These are phyloP conservation scores for Sminthurinus signatus DNA, from an alignment of 1,140 invertebrate species.

Conservation along the genomic window DNA sequence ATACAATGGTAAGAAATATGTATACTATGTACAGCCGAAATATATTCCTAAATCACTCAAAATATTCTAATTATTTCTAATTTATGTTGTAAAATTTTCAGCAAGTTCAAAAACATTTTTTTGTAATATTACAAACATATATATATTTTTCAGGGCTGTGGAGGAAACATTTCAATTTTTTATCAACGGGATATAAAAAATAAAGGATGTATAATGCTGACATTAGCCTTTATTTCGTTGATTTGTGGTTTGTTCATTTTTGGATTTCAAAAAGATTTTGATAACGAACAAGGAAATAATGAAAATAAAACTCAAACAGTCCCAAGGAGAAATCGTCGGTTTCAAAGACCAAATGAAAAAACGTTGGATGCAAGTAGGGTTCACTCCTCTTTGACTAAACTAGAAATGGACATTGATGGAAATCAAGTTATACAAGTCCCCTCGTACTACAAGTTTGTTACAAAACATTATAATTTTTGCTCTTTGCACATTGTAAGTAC, in stretches of 20 bases:
- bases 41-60: too few relatives aligned
- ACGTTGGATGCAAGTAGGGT: too few relatives aligned
- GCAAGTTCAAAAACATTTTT: too few relatives aligned
- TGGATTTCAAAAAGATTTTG: background rate
- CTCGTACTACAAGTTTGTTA: background rate
- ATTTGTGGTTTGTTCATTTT: background rate
- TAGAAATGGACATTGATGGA: background rate
- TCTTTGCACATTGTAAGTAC: too few relatives aligned
- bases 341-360: too few relatives aligned
- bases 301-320: too few relatives aligned
- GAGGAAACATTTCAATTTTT: background rate
- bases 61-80: too few relatives aligned
- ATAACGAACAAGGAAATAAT: too few relatives aligned
- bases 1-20: constrained; percentile 9
- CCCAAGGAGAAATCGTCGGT: too few relatives aligned
- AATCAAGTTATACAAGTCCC: background rate
- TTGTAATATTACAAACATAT: background rate
- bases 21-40: background rate
- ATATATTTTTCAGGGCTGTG: constrained; percentile 10
- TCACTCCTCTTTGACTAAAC: too few relatives aligned
- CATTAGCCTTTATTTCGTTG: background rate
- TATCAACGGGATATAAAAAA: constrained; percentile 1
- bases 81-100: too few relatives aligned
- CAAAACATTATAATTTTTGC: background rate
- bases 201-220: background rate